A percentile compares a stretch with the other conserved stretches of the same genome.
phyloP scores from a whole-genome alignment of 2,113 vertebrate species.

The Rafetus swinhoei region DNA sequence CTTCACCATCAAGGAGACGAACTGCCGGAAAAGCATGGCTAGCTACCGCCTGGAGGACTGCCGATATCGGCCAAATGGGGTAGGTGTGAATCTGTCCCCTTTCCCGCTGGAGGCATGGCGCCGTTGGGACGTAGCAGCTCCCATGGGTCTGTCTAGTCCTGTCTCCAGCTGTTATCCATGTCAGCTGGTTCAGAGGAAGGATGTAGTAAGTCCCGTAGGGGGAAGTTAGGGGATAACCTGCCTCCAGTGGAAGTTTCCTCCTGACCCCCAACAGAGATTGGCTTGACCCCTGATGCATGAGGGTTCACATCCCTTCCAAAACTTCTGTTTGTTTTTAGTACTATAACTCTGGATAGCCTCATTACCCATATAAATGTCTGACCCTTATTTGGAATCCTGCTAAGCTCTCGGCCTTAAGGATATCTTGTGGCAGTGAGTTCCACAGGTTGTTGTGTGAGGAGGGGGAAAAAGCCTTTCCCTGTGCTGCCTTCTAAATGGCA shows the following conservation, averaged over 20 bases:
- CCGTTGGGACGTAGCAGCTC: background rate
- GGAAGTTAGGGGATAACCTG: no score
- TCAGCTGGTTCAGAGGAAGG: background rate
- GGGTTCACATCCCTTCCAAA: background rate
- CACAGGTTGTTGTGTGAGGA: background rate
- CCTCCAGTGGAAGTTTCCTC: background rate
- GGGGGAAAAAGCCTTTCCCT: background rate
- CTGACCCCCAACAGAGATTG: background rate
- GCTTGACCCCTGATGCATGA: background rate
- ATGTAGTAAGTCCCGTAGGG: background rate
- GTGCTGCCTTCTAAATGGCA: background rate
- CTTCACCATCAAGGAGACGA: conserved; percentile 56
- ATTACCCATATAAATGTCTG: no score
- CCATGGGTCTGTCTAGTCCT: background rate
- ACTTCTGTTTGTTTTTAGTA: background rate
- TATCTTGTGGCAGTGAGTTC: background rate
- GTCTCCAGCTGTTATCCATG: background rate
- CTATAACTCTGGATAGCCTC: background rate
- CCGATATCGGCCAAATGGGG: conserved; percentile 25
- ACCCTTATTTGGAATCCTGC: no score
- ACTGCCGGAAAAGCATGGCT: background rate
- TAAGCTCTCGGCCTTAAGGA: background rate
- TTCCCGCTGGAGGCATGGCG: background rate
- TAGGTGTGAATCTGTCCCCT: background rate
- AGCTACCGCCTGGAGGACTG: background rate